A percentile compares a stretch with the other conserved stretches of the same genome.
Evolutionary conservation across 1,140 invertebrate species (phyloP).

Genomic region (Phymastichus coffea): DNA sequence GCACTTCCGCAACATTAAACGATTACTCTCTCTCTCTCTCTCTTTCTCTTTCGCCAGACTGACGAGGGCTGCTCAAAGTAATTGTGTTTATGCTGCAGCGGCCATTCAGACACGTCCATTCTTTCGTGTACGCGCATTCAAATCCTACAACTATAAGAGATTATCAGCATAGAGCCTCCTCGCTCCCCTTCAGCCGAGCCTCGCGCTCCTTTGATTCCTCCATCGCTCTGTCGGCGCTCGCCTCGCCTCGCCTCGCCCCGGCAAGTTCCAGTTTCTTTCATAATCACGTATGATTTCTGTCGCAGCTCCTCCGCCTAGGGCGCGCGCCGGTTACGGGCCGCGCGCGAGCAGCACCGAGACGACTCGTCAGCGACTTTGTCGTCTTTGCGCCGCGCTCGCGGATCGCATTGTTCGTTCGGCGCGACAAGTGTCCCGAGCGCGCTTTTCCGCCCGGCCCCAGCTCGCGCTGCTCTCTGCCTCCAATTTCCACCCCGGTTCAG

Average conservation of each 20-base stretch:
- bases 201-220: not conserved
- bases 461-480: constrained; percentile 28
- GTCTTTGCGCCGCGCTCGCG: too few species aligned
- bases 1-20: constrained; percentile 31
- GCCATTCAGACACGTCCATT: constrained; percentile 1
- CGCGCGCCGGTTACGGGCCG: too few species aligned
- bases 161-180: constrained; percentile 2
- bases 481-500: constrained; percentile 49
- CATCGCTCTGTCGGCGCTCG: too few species aligned
- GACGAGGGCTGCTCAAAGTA: constrained; percentile 12
- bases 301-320: too few species aligned
- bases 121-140: not conserved
- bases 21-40: constrained; percentile 26
- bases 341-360: too few species aligned
- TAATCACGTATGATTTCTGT: too few species aligned
- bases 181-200: constrained; percentile 10
- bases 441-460: too few species aligned
- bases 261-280: too few species aligned
- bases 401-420: not conserved
- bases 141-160: not conserved
- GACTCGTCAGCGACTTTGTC: too few species aligned
- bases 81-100: constrained; percentile 19
- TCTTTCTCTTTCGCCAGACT: not conserved
- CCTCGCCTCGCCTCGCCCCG: too few species aligned
- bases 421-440: too few species aligned